Evolutionary conservation across 2,888 invertebrate species (phyloP).

Genomic region (Charanyca ferruginea): DNA sequence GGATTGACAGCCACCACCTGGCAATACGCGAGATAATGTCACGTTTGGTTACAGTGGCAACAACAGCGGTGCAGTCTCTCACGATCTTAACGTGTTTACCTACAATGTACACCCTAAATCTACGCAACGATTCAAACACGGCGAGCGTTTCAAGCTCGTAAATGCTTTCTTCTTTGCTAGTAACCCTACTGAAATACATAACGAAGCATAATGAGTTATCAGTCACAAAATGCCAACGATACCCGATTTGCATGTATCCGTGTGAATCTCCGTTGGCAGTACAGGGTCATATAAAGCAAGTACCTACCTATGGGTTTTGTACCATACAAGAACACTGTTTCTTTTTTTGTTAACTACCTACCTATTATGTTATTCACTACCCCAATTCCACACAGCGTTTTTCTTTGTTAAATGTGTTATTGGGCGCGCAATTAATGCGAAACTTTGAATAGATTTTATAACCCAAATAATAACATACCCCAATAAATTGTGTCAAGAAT

Average conservation of each 20-base stretch:
- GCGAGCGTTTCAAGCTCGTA: conserved; percentile 74
- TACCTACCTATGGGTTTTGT: conserved; percentile 59
- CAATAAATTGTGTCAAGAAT: no score
- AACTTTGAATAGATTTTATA: no score
- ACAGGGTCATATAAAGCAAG: conserved; percentile 35
- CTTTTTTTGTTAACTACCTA: conserved; percentile 42
- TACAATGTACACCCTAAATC: no score
- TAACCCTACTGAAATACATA: conserved; percentile 21
- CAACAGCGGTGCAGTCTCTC: no score
- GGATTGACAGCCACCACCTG: no score
- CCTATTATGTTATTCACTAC: conserved; percentile 3
- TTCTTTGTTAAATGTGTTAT: no score
- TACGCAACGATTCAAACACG: conserved; percentile 64
- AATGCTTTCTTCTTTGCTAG: conserved; percentile 18
- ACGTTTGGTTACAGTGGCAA: no score
- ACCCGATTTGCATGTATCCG: conserved; percentile 11
- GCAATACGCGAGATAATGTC: no score
- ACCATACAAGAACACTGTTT: conserved; percentile 53
- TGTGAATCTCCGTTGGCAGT: conserved; percentile 7
- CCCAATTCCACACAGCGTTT: conserved; percentile 4
- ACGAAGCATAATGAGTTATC: no score
- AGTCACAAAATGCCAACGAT: conserved; percentile 12
- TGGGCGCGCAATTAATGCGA: no score
- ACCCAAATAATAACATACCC: no score
- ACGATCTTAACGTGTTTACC: no score